phyloP scores from a whole-genome alignment of 2,888 invertebrate genomes.

The Mechanitis mazaeus region DNA sequence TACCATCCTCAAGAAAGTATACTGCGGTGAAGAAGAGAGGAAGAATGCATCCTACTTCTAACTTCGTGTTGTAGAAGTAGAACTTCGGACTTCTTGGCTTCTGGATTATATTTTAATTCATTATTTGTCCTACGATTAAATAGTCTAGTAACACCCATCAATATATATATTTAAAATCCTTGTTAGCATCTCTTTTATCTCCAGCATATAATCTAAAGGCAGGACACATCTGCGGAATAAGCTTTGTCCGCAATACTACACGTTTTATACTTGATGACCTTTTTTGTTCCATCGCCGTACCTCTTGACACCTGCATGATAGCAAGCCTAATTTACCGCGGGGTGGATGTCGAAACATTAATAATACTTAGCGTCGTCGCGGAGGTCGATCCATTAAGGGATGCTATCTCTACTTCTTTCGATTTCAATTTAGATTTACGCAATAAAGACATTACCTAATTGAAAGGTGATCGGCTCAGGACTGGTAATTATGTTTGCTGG shows the following conservation, averaged over 20 bases:
- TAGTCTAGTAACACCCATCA: no score
- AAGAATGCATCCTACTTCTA: no score
- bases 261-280: constrained; percentile 65
- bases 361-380: constrained; percentile 57
- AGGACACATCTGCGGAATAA: constrained; percentile 26
- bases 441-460: constrained; percentile 5
- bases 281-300: constrained; percentile 64
- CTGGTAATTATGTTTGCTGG: no score
- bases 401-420: constrained; percentile 59
- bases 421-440: constrained; percentile 35
- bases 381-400: constrained; percentile 60
- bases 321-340: constrained; percentile 59
- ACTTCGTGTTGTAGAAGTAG: no score
- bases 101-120: no score
- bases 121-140: no score
- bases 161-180: no score
- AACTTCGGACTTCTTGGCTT: no score
- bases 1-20: no score
- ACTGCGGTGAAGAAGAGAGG: no score
- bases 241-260: constrained; percentile 48
- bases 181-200: no score
- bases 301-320: constrained; percentile 72
- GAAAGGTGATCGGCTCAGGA: neutral
- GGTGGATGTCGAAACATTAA: constrained; percentile 61
- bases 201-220: no score